Evolutionary conservation across 2,888 invertebrate genomes (phyloP).

Genomic region (Drosophila infuscata): DNA sequence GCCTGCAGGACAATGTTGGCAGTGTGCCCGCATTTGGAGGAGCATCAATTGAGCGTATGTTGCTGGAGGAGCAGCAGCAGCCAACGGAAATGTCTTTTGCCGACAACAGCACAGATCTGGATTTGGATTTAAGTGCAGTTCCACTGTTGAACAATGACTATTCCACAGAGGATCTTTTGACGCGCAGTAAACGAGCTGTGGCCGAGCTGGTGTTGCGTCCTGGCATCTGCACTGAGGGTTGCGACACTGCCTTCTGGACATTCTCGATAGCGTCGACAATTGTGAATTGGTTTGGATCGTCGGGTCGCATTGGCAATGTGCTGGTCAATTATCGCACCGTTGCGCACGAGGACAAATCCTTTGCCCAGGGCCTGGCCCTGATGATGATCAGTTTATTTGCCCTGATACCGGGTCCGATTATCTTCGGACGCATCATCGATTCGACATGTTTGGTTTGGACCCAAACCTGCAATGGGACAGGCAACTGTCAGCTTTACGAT

Average conservation of each 20-base stretch:
- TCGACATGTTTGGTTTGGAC: conserved; percentile 89
- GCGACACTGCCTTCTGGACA: conserved; percentile 85
- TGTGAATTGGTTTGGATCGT: conserved; percentile 87
- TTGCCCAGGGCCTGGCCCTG: conserved; percentile 88
- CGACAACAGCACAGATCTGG: conserved; percentile 10
- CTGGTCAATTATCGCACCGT: conserved; percentile 89
- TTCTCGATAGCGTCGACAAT: conserved; percentile 86
- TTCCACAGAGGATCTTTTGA: conserved; percentile 32
- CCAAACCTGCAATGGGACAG: conserved; percentile 87
- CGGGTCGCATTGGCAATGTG: conserved; percentile 89
- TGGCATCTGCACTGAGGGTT: conserved; percentile 86
- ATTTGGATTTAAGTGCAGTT: conserved; percentile 8
- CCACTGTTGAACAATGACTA: conserved; percentile 50
- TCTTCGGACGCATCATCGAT: conserved; percentile 88
- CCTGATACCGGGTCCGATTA: conserved; percentile 89
- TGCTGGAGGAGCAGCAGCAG: neutral
- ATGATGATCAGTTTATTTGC: conserved; percentile 88
- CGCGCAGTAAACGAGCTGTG: conserved; percentile 43
- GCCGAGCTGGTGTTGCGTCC: conserved; percentile 74
- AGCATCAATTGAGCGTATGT: conserved; percentile 28
- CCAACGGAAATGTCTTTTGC: conserved; percentile 21
- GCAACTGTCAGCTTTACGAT: conserved; percentile 90
- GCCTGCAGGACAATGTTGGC: conserved; percentile 27
- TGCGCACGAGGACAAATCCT: conserved; percentile 87
- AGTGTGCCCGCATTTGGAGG: conserved; percentile 15